A percentile compares a stretch with the other conserved stretches of the same genome.
Conservation (phyloP, 2,888 invertebrate genomes). For the Clepsis dumicolana region DNA sequence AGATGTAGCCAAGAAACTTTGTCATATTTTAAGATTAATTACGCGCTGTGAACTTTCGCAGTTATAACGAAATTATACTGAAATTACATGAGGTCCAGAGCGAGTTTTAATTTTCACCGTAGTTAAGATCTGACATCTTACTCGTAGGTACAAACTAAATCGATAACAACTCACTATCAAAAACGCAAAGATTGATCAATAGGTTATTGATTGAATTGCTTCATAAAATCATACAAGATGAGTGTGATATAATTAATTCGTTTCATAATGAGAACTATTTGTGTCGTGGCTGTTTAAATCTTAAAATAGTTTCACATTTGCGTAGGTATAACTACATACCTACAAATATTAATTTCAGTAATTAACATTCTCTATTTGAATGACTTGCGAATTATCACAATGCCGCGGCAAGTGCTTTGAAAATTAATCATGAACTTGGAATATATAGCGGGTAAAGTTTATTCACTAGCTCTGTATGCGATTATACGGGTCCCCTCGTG, state of each 20-base stretch:
- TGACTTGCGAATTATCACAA: slow-evolving; percentile 11
- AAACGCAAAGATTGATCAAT: no score
- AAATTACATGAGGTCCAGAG: neutral
- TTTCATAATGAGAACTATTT: no score
- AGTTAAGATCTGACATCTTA: neutral
- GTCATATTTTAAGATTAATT: slow-evolving; percentile 2
- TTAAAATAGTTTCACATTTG: neutral
- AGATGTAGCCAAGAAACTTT: slow-evolving; percentile 8
- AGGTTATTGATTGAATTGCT: no score
- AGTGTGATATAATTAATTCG: no score
- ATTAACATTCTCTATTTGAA: slow-evolving; percentile 17
- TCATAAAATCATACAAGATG: no score
- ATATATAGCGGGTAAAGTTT: slow-evolving; percentile 10
- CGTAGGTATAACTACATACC: slow-evolving; percentile 5
- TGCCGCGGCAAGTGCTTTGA: slow-evolving; percentile 4
- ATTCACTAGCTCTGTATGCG: neutral
- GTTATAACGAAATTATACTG: neutral
- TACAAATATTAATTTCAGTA: slow-evolving; percentile 4
- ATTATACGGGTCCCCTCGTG: slow-evolving; percentile 2
- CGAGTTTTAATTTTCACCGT: neutral
- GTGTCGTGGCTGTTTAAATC: neutral
- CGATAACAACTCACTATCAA: no score
- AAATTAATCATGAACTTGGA: slow-evolving; percentile 10
- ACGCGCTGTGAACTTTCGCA: neutral
- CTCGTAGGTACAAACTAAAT: neutral